Evolutionary conservation across 2,113 vertebrate genomes (phyloP), one percentile per base, ranked within the genome.

Genomic region (Terrapene triunguis): DNA sequence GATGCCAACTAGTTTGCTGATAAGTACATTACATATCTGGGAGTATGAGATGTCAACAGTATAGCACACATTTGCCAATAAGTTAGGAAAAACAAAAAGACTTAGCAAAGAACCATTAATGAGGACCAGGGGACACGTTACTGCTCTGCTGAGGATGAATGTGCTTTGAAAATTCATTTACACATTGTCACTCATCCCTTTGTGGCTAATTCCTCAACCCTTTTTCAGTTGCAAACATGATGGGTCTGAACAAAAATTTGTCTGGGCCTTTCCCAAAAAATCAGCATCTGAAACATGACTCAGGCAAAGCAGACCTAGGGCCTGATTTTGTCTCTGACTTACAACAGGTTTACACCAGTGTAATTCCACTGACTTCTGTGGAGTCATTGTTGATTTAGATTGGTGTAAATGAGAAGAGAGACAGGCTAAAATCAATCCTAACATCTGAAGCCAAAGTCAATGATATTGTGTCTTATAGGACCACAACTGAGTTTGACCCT

Each of bases 131-230:
- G 96, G 96, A 97, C 93, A 90, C 96, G 92, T 97, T 96, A 97
- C 94, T 96, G 95, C 82, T 97, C 97, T 95, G 57, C 92, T 87
- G 97, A 97, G 96, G 54, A 97, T 91, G 87, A 96, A 96, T 97
- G 95, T 97, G 95, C 95, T 97, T 97, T 96, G 91, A 91, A 97
- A 93, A 97, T 84, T 62, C 93, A 96, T 97, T 97, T 97, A 89
- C 97, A 97, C 97, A 96, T 91, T 97, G 97, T 97, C 97, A 97
- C 96, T 97, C 96, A 95, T 97, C 96, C 97, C 96, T 96, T 54
- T 87, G 95, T 93, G 97, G 88, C 94, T 95, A 96, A 96, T 97
- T 97, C 51, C 91, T 97, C 97, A 97, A 97, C 96, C 96, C 96
- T 96, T 89, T 97, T 97, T 94, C 96, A 93, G 97, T 93, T 97